phyloP scores from a whole-genome alignment of 2,113 vertebrate species.

The Hippopotamus amphibius region DNA sequence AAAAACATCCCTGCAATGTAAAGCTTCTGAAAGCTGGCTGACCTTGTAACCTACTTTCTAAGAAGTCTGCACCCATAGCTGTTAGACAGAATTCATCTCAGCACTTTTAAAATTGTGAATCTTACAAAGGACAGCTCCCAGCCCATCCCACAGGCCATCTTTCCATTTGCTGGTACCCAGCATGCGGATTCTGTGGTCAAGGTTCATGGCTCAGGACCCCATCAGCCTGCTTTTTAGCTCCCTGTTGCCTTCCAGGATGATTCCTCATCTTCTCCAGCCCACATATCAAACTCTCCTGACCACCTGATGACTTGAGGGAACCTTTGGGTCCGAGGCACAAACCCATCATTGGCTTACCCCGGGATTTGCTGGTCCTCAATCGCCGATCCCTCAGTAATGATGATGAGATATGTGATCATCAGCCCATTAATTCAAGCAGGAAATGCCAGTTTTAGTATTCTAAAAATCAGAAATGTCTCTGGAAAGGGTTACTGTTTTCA shows the following conservation, averaged over 20 bases:
- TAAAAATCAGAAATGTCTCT: not conserved
- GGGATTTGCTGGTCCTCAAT: constrained; percentile 35
- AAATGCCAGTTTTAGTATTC: constrained; percentile 43
- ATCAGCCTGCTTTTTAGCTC: constrained; percentile 70
- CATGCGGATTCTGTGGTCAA: constrained; percentile 52
- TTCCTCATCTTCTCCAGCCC: constrained; percentile 54
- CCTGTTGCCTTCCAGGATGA: constrained; percentile 67
- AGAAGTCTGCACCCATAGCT: constrained; percentile 79
- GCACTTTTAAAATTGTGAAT: constrained; percentile 83
- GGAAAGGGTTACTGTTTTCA: not conserved
- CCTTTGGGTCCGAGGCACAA: not conserved
- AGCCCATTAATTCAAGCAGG: constrained; percentile 58
- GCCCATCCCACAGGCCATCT: constrained; percentile 73
- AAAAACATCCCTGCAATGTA: constrained; percentile 58
- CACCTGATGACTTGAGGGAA: not conserved
- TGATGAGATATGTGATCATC: not conserved
- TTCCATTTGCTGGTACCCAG: constrained; percentile 65
- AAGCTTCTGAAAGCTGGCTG: constrained; percentile 80
- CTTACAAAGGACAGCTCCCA: constrained; percentile 80
- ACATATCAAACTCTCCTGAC: not conserved
- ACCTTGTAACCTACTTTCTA: constrained; percentile 81
- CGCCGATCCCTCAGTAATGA: not conserved
- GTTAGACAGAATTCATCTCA: constrained; percentile 84
- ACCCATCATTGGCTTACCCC: not conserved
- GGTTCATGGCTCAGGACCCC: constrained; percentile 67